phyloP scores from a whole-genome alignment of 2,888 invertebrate genomes.

The Drosophila rellima region DNA sequence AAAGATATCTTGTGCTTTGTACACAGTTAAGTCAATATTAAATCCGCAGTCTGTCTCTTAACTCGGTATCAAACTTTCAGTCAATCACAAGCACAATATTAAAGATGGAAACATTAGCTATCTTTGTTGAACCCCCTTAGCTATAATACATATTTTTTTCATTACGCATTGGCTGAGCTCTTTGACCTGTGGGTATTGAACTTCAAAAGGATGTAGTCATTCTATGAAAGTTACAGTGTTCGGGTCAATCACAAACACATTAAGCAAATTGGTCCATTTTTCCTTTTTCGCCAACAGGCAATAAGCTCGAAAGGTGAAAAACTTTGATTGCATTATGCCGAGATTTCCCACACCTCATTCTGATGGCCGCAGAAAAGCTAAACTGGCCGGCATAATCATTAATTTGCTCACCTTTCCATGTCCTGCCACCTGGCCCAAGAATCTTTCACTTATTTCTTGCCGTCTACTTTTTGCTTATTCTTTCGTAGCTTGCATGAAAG shows the following conservation, averaged over 20 bases:
- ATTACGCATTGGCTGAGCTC: conserved; percentile 21
- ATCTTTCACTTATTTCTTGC: conserved; percentile 49
- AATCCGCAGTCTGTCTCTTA: not conserved
- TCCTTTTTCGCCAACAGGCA: conserved; percentile 46
- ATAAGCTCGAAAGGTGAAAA: conserved; percentile 59
- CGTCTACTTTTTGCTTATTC: conserved; percentile 11
- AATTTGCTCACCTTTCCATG: conserved; percentile 63
- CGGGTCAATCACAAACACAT: conserved; percentile 72
- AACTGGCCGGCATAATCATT: conserved; percentile 68
- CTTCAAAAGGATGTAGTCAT: conserved; percentile 21
- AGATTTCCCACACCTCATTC: conserved; percentile 61
- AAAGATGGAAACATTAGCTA: not conserved
- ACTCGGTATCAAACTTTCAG: not conserved
- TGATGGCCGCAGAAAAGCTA: conserved; percentile 11
- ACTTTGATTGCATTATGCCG: conserved; percentile 74
- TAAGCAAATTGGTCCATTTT: conserved; percentile 72
- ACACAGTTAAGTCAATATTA: not conserved
- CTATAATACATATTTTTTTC: not conserved
- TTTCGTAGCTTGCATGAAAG: conserved; percentile 66
- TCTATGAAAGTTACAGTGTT: conserved; percentile 12
- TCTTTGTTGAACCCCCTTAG: not conserved
- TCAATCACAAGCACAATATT: not conserved
- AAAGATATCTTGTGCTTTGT: too few species aligned
- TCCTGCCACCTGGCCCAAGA: conserved; percentile 55
- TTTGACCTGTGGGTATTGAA: conserved; percentile 30